Conservation (phyloP, 2,888 invertebrate genomes). For the Oscheius sp. region DNA sequence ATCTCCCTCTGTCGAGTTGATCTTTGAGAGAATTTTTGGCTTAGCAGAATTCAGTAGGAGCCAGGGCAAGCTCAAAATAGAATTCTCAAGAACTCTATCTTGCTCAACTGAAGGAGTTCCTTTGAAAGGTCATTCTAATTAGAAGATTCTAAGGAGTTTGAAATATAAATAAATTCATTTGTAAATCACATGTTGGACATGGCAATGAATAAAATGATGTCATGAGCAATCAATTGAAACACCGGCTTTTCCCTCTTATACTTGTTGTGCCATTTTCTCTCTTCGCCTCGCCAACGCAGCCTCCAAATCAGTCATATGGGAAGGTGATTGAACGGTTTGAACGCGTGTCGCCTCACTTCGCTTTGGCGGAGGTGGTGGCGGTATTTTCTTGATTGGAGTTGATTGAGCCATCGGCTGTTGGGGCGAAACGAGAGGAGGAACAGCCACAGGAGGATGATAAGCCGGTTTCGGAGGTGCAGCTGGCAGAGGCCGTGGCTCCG, state of each 20-base stretch:
- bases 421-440: constrained; percentile 1
- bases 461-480: constrained; percentile 27
- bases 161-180: constrained; percentile 20
- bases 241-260: constrained; percentile 13
- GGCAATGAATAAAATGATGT: constrained; percentile 3
- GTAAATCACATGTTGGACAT: constrained; percentile 27
- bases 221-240: constrained; percentile 6
- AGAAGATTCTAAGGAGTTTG: too few species aligned
- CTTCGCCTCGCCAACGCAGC: constrained; percentile 54
- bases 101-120: too few species aligned
- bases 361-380: constrained; percentile 68
- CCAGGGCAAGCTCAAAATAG: too few species aligned
- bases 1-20: too few species aligned
- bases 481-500: constrained; percentile 4
- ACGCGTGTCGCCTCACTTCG: constrained; percentile 60
- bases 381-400: constrained; percentile 36
- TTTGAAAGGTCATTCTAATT: too few species aligned
- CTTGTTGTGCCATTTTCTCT: constrained; percentile 36
- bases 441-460: constrained; percentile 1
- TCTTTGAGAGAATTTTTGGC: too few species aligned
- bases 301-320: constrained; percentile 51
- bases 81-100: too few species aligned
- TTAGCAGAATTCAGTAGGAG: too few species aligned
- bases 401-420: constrained; percentile 31
- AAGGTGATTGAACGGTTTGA: constrained; percentile 17